phyloP scores from a whole-genome alignment of 2,797 vertebrate genomes.

The Chelon labrosus region DNA sequence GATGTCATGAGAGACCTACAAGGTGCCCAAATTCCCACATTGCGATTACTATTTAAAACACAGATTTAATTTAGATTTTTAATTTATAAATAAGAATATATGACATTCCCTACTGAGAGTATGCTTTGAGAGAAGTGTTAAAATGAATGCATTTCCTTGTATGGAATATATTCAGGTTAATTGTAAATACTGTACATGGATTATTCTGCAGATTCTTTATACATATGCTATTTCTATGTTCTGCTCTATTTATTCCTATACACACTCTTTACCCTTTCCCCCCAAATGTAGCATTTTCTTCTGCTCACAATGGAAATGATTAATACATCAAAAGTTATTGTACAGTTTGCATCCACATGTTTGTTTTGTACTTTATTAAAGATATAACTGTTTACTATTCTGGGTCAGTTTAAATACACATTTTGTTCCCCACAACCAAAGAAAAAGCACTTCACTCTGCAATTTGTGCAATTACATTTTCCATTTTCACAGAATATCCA shows the following conservation, averaged over 20 bases:
- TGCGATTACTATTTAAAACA: constrained; percentile 33
- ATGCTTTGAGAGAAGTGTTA: constrained; percentile 63
- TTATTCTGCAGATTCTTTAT: constrained; percentile 64
- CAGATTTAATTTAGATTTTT: constrained; percentile 28
- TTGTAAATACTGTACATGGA: constrained; percentile 80
- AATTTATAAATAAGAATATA: constrained; percentile 14
- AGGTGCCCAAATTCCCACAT: not conserved
- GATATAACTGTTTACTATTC: constrained; percentile 61
- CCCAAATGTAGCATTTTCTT: constrained; percentile 66
- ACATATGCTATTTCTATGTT: constrained; percentile 53
- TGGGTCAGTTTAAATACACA: constrained; percentile 18
- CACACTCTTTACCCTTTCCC: constrained; percentile 43
- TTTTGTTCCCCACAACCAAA: constrained; percentile 1
- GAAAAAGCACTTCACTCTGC: not conserved
- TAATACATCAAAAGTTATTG: constrained; percentile 54
- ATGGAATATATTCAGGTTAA: constrained; percentile 43
- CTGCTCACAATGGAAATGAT: constrained; percentile 28
- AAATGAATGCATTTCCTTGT: constrained; percentile 46
- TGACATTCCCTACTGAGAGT: constrained; percentile 22
- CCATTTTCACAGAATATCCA: constrained; percentile 1
- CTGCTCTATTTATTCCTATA: constrained; percentile 60
- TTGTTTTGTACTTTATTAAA: constrained; percentile 85
- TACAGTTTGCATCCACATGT: constrained; percentile 73
- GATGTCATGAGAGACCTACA: not conserved
- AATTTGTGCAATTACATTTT: not conserved